A percentile compares a stretch with the other conserved stretches of the same genome.
phyloP scores from a whole-genome alignment of 1,140 invertebrate genomes.

The Drosophila malerkotliana region DNA sequence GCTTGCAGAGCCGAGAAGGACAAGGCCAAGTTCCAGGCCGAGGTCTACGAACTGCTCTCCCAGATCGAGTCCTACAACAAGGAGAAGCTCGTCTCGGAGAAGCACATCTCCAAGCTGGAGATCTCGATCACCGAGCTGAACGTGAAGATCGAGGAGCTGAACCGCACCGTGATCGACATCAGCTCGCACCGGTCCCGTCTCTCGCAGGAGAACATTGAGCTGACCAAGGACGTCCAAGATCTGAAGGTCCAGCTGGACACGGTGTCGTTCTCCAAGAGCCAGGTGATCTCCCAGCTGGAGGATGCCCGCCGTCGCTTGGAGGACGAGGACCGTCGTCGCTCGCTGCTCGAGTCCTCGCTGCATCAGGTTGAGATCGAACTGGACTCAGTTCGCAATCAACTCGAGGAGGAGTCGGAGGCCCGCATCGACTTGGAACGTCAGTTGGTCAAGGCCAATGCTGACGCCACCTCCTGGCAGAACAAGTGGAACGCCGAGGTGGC shows the following conservation, averaged over 20 bases:
- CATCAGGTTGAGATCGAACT: slow-evolving; percentile 96
- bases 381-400: slow-evolving; percentile 95
- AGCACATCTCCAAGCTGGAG: slow-evolving; percentile 96
- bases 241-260: slow-evolving; percentile 97
- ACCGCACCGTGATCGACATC: slow-evolving; percentile 97
- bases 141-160: slow-evolving; percentile 97
- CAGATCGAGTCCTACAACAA: slow-evolving; percentile 96
- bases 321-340: slow-evolving; percentile 96
- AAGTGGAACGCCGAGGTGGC: slow-evolving; percentile 96
- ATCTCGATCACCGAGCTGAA: slow-evolving; percentile 94
- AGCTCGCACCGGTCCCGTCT: slow-evolving; percentile 95
- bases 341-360: slow-evolving; percentile 93
- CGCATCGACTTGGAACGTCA: slow-evolving; percentile 97
- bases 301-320: slow-evolving; percentile 96
- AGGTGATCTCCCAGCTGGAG: slow-evolving; percentile 94
- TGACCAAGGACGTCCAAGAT: slow-evolving; percentile 97
- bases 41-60: slow-evolving; percentile 97
- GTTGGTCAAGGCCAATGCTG: slow-evolving; percentile 95
- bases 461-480: slow-evolving; percentile 93
- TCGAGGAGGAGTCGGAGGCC: slow-evolving; percentile 98
- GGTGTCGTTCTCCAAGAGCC: slow-evolving; percentile 93
- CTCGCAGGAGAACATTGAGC: slow-evolving; percentile 96
- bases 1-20: slow-evolving; percentile 95
- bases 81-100: slow-evolving; percentile 93
- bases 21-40: slow-evolving; percentile 97